Base-by-base conservation (phyloP, 2,797 vertebrate species). In the Sebastes taczanowskii region DNA sequence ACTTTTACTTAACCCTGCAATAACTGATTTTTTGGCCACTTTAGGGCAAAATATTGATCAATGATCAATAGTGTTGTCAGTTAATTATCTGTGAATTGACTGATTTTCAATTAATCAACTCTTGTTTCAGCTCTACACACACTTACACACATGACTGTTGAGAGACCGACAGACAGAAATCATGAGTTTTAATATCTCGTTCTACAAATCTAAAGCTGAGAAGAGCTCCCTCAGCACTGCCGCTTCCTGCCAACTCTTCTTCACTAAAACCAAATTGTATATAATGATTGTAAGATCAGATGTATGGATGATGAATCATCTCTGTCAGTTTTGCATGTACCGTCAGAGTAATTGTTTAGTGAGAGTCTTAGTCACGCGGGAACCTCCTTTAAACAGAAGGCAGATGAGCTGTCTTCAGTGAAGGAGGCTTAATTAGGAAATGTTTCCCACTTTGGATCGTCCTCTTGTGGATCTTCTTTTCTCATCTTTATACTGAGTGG, bases 401-500 rank as follows among this genome's bases (percentile, higher is more conserved):
- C 62, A 67, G 34, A 79, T 16, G 42, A 65, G 63, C 52, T 27
- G 78, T 68, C 80, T 67, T 55, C 67, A 65, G n/a, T 71, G 78
- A 81, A 86, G 81, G 62, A 72, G 63, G 55, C 71, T 80, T 85
- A 65, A 84, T 78, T 75, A 73, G 64, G 52, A 49, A 55, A 35
- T 59, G 61, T 55, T 80, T 69, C 64, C 53, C 64, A 56, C 29
- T 72, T 56, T 27, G 73, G 23, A 53, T 62, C 58, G 10, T n/a
- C 23, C 20, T 10, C 27, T 23, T 71, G 67, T 32, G 76, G 20
- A 56, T 68, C 35, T 20, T 23, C 25, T 20, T 2, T 4, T 1
- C 55, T 10, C 27, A 13, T 65, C 22, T 61, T 76, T 52, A 53
- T 16, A 42, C 42, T 16, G n/a, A 64, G 27, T 1, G 9, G 2